A percentile compares a stretch with the other conserved stretches of the same genome.
These are phyloP conservation scores for Myotis findleyi DNA, from an alignment of 2,797 vertebrate genomes.

Conservation along the genomic window DNA sequence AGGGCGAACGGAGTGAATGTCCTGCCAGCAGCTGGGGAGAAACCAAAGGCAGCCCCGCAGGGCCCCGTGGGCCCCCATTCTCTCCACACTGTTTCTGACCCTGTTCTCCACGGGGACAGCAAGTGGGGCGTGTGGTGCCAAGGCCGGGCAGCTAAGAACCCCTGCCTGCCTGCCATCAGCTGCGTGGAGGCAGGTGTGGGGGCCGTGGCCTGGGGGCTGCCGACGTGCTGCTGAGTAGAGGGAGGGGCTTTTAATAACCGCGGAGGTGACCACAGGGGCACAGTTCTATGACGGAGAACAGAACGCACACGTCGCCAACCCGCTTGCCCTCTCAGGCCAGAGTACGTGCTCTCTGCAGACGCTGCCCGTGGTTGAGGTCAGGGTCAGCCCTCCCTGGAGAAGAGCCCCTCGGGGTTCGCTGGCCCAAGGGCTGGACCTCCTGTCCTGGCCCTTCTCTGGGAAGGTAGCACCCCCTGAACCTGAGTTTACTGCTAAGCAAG, in stretches of 20 bases:
- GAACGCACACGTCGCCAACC: too few relatives aligned
- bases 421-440: background rate
- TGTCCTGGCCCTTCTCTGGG: too few relatives aligned
- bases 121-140: background rate
- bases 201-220: fast-evolving
- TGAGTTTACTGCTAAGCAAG: background rate
- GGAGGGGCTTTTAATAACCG: fast-evolving
- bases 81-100: background rate
- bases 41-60: background rate
- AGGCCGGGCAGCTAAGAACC: background rate
- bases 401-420: too few relatives aligned
- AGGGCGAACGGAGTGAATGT: background rate
- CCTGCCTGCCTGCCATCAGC: fast-evolving
- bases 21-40: background rate
- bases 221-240: fast-evolving
- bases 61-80: background rate
- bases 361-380: fast-evolving
- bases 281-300: fast-evolving
- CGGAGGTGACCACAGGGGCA: too few relatives aligned
- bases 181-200: fast-evolving
- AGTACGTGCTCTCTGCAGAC: fast-evolving
- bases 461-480: background rate
- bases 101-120: fast-evolving
- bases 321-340: background rate
- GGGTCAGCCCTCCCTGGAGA: background rate